phyloP scores from a whole-genome alignment of 2,113 vertebrate genomes.

The Prinia subflava region DNA sequence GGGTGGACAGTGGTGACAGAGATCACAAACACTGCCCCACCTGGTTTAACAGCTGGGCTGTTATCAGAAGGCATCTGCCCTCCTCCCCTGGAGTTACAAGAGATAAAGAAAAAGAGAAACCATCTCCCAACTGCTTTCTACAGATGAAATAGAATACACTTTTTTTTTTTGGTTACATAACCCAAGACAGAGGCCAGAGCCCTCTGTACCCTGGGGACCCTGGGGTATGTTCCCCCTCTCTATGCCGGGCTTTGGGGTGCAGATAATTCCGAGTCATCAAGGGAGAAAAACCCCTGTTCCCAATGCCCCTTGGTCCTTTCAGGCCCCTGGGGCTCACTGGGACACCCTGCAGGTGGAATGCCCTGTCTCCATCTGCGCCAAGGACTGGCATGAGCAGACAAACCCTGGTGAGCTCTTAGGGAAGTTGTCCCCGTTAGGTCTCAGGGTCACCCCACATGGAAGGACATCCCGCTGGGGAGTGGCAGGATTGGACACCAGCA shows the following conservation, averaged over 20 bases:
- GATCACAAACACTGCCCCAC: no score
- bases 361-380: no score
- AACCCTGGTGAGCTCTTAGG: background rate
- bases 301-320: background rate
- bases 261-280: background rate
- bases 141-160: no score
- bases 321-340: accelerated
- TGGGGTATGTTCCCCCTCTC: background rate
- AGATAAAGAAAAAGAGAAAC: no score
- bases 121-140: no score
- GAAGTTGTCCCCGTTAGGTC: accelerated
- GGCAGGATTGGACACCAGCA: background rate
- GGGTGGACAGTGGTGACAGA: no score
- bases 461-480: background rate
- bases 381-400: background rate
- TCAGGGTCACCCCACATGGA: no score
- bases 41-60: no score
- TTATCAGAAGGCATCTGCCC: no score
- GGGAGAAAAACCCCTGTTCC: background rate
- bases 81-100: no score
- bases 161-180: no score
- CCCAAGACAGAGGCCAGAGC: background rate
- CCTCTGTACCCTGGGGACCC: background rate
- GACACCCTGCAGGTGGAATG: accelerated
- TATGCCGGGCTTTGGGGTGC: background rate